Conservation (phyloP, 2,888 invertebrate genomes). For the Lithophane socia region DNA sequence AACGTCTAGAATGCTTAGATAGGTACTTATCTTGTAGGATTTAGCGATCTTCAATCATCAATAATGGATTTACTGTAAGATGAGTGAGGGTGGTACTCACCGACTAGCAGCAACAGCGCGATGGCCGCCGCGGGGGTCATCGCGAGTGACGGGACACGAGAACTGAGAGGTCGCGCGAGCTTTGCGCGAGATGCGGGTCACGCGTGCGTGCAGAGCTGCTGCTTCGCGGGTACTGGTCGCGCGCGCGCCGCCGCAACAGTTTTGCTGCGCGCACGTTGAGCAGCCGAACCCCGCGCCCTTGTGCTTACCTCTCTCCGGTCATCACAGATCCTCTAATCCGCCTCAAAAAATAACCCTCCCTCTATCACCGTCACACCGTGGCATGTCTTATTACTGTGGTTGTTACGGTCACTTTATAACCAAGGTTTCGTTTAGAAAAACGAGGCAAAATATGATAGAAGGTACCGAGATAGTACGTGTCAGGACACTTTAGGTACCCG, state of each 20-base stretch:
- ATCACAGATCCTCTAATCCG: neutral
- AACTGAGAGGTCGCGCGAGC: conserved; percentile 55
- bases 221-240: conserved; percentile 63
- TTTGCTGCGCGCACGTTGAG: conserved; percentile 50
- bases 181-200: conserved; percentile 35
- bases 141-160: conserved; percentile 48
- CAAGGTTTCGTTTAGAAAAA: neutral
- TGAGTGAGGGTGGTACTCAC: conserved; percentile 66
- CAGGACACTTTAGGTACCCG: neutral
- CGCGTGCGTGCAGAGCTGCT: conserved; percentile 53
- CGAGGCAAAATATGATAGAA: no score
- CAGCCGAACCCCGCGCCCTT: conserved; percentile 10
- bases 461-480: no score
- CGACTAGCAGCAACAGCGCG: conserved; percentile 72
- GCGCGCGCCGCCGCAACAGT: conserved; percentile 52
- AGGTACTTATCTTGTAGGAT: neutral
- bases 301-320: neutral
- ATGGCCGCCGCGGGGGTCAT: conserved; percentile 64
- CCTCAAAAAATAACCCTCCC: neutral
- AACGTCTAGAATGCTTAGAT: neutral
- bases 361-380: neutral
- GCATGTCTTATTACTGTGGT: no score
- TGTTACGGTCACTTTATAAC: neutral
- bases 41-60: neutral
- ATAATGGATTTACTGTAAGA: neutral